Conservation (phyloP, 1,140 invertebrate species). For the Chelonus insularis region DNA sequence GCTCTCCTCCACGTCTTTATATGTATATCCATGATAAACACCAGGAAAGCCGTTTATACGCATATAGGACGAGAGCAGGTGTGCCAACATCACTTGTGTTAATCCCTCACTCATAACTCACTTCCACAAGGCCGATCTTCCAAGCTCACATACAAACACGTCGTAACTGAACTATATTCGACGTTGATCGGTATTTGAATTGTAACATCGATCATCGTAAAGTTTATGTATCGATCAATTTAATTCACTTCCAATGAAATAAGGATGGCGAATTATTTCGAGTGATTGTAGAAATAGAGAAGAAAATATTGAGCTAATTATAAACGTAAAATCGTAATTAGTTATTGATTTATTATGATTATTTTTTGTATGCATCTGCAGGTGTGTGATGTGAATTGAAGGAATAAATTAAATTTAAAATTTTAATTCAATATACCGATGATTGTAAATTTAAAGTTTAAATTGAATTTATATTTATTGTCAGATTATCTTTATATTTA, state of each 20-base stretch:
- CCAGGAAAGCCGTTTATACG: conserved; percentile 9
- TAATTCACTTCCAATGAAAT: conserved; percentile 8
- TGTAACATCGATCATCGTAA: conserved; percentile 28
- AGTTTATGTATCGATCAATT: neutral
- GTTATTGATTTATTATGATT: no score
- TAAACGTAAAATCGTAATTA: no score
- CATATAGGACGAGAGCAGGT: conserved; percentile 43
- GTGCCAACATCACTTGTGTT: conserved; percentile 49
- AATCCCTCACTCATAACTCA: conserved; percentile 47
- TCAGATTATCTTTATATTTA: no score
- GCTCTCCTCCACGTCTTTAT: conserved; percentile 8
- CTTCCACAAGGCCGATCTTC: conserved; percentile 17
- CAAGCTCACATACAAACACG: conserved; percentile 11
- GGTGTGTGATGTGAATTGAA: no score
- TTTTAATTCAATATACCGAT: no score
- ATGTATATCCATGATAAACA: conserved; percentile 26
- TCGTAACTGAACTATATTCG: conserved; percentile 33
- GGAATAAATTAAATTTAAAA: no score
- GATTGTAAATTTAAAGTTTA: no score
- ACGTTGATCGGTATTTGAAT: conserved; percentile 39
- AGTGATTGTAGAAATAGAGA: no score
- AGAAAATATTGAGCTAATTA: no score
- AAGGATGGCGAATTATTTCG: no score
- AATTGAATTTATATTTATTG: no score
- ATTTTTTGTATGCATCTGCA: no score